Evolutionary conservation across 2,888 invertebrate species (phyloP).

Genomic region (Entomobrya proxima): DNA sequence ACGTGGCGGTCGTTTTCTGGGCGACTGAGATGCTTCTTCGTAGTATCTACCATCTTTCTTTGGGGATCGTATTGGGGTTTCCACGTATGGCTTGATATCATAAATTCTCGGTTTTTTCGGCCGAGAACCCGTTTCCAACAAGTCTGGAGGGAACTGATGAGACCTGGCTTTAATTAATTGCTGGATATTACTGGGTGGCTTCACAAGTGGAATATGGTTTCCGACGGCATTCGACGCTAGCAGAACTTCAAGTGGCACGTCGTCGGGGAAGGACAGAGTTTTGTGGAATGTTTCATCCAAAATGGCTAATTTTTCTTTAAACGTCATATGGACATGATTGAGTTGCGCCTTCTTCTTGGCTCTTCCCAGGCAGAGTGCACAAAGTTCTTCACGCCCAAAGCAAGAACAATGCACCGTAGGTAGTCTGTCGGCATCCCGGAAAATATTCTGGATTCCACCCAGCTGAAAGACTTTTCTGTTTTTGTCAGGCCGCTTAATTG

Average conservation of each 20-base stretch:
- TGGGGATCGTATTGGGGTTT: conserved; percentile 27
- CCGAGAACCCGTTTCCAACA: conserved; percentile 40
- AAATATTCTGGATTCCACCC: conserved; percentile 72
- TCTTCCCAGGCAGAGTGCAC: conserved; percentile 69
- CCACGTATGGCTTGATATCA: conserved; percentile 52
- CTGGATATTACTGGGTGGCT: conserved; percentile 15
- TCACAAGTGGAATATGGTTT: not conserved
- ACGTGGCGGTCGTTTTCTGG: conserved; percentile 29
- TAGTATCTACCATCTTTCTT: conserved; percentile 37
- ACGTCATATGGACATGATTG: conserved; percentile 59
- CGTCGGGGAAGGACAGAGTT: conserved; percentile 67
- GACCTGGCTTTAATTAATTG: conserved; percentile 43
- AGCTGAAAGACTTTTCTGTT: conserved; percentile 72
- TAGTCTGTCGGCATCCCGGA: conserved; percentile 42
- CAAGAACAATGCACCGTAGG: conserved; percentile 68
- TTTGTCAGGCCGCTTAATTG: conserved; percentile 65
- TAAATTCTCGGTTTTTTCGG: conserved; percentile 38
- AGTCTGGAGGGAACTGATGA: conserved; percentile 48
- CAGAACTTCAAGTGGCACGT: conserved; percentile 34
- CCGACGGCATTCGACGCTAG: conserved; percentile 5
- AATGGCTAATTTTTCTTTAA: conserved; percentile 59
- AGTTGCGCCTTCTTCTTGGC: conserved; percentile 63
- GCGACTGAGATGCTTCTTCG: conserved; percentile 32
- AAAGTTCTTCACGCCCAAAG: conserved; percentile 71
- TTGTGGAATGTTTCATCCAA: conserved; percentile 71